A percentile compares a stretch with the other conserved stretches of the same genome.
phyloP scores from a whole-genome alignment of 2,113 vertebrate genomes.

The Sinocyclocheilus rhinocerous region DNA sequence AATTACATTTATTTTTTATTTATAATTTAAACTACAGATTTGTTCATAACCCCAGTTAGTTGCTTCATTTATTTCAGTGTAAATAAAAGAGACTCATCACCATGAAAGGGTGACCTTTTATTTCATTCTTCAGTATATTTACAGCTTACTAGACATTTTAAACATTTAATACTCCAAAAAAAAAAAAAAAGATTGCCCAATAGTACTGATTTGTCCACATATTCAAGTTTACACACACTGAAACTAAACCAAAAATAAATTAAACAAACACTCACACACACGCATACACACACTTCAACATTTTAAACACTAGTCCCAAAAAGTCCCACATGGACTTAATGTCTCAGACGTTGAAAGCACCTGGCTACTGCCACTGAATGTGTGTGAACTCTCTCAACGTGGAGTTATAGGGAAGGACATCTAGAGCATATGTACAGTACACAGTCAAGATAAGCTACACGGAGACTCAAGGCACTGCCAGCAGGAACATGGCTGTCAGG shows the following conservation, averaged over 20 bases:
- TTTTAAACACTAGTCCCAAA: constrained; percentile 21
- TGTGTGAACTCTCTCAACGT: constrained; percentile 11
- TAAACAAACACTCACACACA: constrained; percentile 54
- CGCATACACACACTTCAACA: not conserved
- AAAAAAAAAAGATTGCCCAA: constrained; percentile 52
- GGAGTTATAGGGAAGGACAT: constrained; percentile 40
- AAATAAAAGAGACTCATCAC: constrained; percentile 13
- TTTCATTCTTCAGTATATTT: constrained; percentile 70
- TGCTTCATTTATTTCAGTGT: too few species aligned
- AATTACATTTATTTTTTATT: not conserved
- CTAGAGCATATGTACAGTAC: constrained; percentile 43
- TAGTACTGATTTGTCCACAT: constrained; percentile 66
- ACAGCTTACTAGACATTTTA: constrained; percentile 74
- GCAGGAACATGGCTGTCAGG: constrained; percentile 60
- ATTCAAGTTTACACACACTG: constrained; percentile 55
- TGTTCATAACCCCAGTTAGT: not conserved
- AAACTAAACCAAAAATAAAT: constrained; percentile 73
- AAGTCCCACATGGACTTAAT: not conserved
- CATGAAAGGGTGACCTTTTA: constrained; percentile 70
- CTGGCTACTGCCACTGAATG: constrained; percentile 18
- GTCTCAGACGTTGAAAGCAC: constrained; percentile 41
- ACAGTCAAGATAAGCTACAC: constrained; percentile 57
- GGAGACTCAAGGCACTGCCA: constrained; percentile 77
- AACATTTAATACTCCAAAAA: constrained; percentile 64
- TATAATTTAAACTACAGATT: not conserved